phyloP scores from a whole-genome alignment of 2,113 vertebrate species.

The Chauna torquata region DNA sequence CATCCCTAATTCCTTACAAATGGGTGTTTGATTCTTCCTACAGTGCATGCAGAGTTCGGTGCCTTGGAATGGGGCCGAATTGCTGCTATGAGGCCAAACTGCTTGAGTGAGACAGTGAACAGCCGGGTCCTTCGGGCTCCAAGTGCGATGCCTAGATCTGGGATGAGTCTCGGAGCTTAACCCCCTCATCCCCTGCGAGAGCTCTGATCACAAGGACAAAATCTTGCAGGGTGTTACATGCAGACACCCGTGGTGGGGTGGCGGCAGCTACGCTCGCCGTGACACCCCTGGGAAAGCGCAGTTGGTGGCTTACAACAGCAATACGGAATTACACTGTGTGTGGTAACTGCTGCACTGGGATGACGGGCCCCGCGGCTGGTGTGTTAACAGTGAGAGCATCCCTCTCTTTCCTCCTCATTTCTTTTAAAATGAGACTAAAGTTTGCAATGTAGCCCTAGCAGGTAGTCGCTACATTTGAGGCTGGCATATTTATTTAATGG shows the following conservation, averaged over 20 bases:
- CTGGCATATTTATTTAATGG: neutral
- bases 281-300: no score
- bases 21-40: neutral
- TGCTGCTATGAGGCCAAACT: neutral
- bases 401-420: neutral
- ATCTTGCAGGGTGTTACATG: neutral
- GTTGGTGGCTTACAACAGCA: neutral
- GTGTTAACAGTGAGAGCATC: neutral
- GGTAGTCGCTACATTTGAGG: neutral
- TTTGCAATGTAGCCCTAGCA: neutral
- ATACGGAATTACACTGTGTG: fast-evolving
- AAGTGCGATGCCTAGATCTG: neutral
- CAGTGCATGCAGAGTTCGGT: fast-evolving
- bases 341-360: neutral
- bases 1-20: neutral
- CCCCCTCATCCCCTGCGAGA: neutral
- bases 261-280: neutral
- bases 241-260: neutral
- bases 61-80: neutral
- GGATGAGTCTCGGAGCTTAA: neutral
- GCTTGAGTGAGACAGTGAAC: no score
- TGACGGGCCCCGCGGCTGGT: fast-evolving
- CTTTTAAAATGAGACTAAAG: neutral
- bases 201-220: neutral
- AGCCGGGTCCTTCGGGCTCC: fast-evolving